Evolutionary conservation across 30 jellyfish, hydroid and myxozoan species (phyloP).

Genomic region (Chironex yamaguchii): DNA sequence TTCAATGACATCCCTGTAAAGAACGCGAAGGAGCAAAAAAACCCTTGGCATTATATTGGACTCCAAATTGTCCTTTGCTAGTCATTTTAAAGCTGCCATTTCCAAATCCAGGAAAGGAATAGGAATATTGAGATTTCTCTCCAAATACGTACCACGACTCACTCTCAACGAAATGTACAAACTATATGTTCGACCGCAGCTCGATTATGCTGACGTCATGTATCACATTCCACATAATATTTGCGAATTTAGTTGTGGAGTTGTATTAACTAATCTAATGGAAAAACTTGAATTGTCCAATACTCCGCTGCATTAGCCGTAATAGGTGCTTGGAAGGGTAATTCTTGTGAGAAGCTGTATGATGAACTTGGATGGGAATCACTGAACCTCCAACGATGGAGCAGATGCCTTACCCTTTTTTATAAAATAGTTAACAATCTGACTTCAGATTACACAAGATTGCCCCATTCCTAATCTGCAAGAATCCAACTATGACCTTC

Average conservation of each 20-base stretch:
- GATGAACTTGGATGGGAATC: conserved; percentile 22
- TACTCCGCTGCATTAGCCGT: conserved; percentile 6
- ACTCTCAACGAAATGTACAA: conserved; percentile 57
- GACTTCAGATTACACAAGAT: conserved; percentile 14
- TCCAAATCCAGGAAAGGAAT: conserved; percentile 54
- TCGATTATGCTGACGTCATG: too few relatives aligned
- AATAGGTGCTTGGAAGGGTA: conserved; percentile 15
- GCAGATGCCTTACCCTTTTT: conserved; percentile 4
- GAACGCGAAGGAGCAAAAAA: conserved; percentile 36
- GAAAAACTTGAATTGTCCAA: not conserved
- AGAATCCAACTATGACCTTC: conserved; percentile 4
- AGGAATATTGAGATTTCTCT: conserved; percentile 44
- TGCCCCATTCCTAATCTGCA: not conserved
- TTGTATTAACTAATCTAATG: not conserved
- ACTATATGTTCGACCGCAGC: too few relatives aligned
- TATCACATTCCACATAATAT: conserved; percentile 30
- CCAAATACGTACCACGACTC: conserved; percentile 56
- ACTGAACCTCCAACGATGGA: not conserved
- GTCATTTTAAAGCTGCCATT: conserved; percentile 17
- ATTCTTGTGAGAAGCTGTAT: conserved; percentile 14
- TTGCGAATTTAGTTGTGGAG: conserved; percentile 4
- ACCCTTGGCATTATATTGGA: conserved; percentile 52
- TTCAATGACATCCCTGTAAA: conserved; percentile 28
- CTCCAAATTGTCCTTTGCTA: conserved; percentile 30
- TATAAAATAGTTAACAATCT: not conserved